Percentiles rank a stretch among this genome's conserved stretches.
Conservation (phyloP, 2,888 invertebrate genomes). For the Macaria notata region DNA sequence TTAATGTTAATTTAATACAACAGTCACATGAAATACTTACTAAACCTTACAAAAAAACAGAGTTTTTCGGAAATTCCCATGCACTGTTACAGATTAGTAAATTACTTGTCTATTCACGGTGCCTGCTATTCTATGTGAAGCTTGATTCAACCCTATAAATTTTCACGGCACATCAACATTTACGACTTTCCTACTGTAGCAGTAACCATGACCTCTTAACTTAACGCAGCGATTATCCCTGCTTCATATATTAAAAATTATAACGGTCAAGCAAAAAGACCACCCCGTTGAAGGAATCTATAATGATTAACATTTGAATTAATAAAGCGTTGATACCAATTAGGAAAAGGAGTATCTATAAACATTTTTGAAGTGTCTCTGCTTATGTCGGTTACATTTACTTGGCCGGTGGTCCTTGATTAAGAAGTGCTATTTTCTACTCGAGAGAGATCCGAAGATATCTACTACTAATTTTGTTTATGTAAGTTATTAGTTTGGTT, state of each 20-base stretch:
- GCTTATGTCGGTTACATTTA: constrained; percentile 40
- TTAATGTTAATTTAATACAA: too few relatives aligned
- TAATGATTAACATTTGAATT: constrained; percentile 55
- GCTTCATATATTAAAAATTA: constrained; percentile 52
- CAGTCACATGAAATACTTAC: too few relatives aligned
- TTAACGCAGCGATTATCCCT: constrained; percentile 60
- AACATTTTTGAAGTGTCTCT: constrained; percentile 41
- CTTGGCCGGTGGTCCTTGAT: constrained; percentile 49
- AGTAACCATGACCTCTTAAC: constrained; percentile 53
- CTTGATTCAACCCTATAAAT: constrained; percentile 54
- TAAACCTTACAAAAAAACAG: too few relatives aligned
- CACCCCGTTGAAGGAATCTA: constrained; percentile 52
- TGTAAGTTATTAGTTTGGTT: constrained; percentile 25
- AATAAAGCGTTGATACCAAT: constrained; percentile 64
- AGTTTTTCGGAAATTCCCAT: not conserved
- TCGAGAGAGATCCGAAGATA: constrained; percentile 27
- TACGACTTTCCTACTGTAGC: constrained; percentile 60
- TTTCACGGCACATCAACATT: constrained; percentile 61
- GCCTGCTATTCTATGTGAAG: constrained; percentile 1
- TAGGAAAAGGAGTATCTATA: constrained; percentile 52
- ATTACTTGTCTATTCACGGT: too few relatives aligned
- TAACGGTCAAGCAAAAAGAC: constrained; percentile 48
- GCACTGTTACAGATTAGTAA: constrained; percentile 7
- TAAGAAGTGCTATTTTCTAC: constrained; percentile 25
- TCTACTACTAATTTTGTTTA: constrained; percentile 30